phyloP scores from a whole-genome alignment of 2,888 invertebrate genomes.

The Heliconius erato region DNA sequence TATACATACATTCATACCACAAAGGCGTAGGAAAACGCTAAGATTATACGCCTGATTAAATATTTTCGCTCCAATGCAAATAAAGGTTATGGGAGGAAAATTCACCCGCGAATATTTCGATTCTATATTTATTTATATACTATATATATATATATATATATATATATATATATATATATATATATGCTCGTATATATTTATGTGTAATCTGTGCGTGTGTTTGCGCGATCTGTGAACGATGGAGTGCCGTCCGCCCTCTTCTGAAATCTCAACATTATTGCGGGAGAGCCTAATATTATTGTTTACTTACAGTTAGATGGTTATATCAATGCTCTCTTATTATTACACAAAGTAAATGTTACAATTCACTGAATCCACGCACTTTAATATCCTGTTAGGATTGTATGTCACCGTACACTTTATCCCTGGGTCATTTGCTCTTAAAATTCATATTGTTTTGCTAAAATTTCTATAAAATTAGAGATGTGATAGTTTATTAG shows the following conservation, averaged over 20 bases:
- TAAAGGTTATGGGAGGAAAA: conserved; percentile 73
- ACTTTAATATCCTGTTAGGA: not conserved
- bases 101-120: conserved; percentile 60
- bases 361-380: not conserved
- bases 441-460: not conserved
- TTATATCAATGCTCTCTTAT: conserved; percentile 27
- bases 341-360: conserved; percentile 10
- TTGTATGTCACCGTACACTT: not conserved
- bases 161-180: conserved; percentile 40
- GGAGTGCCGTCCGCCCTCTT: conserved; percentile 12
- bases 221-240: conserved; percentile 31
- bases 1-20: conserved; percentile 71
- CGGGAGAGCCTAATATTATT: conserved; percentile 21
- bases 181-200: not conserved
- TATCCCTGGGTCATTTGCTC: no score
- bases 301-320: conserved; percentile 28
- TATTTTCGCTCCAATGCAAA: conserved; percentile 84
- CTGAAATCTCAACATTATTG: conserved; percentile 31
- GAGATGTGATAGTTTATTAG: no score
- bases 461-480: no score
- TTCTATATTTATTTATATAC: conserved; percentile 56
- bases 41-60: conserved; percentile 85
- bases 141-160: conserved; percentile 40
- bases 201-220: conserved; percentile 46
- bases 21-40: conserved; percentile 75